These are phyloP conservation scores for Pangasius sanitwongsei DNA, from an alignment of 2,797 vertebrate species.

Conservation along the genomic window DNA sequence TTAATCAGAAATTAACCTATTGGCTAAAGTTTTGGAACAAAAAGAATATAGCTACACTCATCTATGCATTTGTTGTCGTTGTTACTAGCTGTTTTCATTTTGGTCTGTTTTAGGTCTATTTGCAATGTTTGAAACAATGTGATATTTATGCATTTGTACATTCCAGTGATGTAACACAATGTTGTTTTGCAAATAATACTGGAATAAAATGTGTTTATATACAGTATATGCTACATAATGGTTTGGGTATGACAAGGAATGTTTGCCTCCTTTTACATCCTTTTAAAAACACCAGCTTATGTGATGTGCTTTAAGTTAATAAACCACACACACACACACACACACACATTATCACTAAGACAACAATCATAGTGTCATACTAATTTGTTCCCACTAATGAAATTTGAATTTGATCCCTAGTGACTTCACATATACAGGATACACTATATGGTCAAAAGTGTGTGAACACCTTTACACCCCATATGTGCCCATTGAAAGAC, in stretches of 20 bases:
- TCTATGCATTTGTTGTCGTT: neutral
- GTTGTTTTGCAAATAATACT: neutral
- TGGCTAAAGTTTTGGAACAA: neutral
- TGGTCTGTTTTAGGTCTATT: neutral
- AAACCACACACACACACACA: neutral
- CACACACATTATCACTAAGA: neutral
- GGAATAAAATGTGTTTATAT: neutral
- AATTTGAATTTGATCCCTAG: no score
- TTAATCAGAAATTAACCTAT: neutral
- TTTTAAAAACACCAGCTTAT: neutral
- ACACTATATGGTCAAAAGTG: no score
- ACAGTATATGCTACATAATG: neutral
- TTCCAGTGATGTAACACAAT: neutral
- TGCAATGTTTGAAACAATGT: neutral
- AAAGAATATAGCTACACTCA: neutral
- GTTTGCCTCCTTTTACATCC: neutral
- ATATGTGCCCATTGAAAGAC: no score
- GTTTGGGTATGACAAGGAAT: neutral
- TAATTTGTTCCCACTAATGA: no score
- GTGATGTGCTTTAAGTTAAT: neutral
- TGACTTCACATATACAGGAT: no score
- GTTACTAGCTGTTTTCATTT: neutral
- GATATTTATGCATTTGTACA: neutral
- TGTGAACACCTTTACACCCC: neutral
- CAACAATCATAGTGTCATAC: no score